Base-by-base conservation (phyloP, 2,797 vertebrate species). In the Schizopygopsis pylzovi region DNA sequence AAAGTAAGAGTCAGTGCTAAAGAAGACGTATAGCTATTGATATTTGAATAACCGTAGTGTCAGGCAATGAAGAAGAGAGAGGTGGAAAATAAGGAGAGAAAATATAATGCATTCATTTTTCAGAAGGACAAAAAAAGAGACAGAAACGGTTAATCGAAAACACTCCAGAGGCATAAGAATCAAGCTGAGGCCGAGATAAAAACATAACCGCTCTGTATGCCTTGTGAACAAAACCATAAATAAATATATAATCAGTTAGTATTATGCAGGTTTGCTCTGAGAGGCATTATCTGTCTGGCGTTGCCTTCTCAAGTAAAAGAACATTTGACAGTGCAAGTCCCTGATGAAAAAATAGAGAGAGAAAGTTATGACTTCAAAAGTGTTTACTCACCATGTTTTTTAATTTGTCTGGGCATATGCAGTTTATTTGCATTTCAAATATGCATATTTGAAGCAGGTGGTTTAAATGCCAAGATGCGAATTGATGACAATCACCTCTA, bases 401-500 rank as follows among this genome's bases (percentile, higher is more conserved):
- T 95, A 93, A 95, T 95, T 94, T 95, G 92, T 93, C 92, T 92
- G 92, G 91, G 90, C 93, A 90, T 91, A 93, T 91, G 89, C 93
- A 87, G 91, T 92, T 90, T 92, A 96, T 96, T 96, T 95, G 95
- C 95, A 96, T 96, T 96, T 96, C 95, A 96, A 96, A 96, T 94
- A 88, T 87, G 91, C 92, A 85, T 93, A 93, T 95, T 95, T 94
- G 93, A 95, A 95, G 94, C 94, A 92, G 92, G 90, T 93, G 93
- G 93, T 94, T 95, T 95, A 96, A 96, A 96, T 96, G 95, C 95
- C 95, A 96, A 93, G 93, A 95, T 91, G 91, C 88, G 92, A 95
- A 93, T 93, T 94, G 95, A 95, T 96, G 95, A 94, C 95, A 95
- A 95, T 96, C 95, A 93, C 92, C 92, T 91, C 89, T 90, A 91